Evolutionary conservation across 2,797 vertebrate genomes (phyloP), one percentile per base, ranked within the genome.

Genomic region (Streptopelia turtur): DNA sequence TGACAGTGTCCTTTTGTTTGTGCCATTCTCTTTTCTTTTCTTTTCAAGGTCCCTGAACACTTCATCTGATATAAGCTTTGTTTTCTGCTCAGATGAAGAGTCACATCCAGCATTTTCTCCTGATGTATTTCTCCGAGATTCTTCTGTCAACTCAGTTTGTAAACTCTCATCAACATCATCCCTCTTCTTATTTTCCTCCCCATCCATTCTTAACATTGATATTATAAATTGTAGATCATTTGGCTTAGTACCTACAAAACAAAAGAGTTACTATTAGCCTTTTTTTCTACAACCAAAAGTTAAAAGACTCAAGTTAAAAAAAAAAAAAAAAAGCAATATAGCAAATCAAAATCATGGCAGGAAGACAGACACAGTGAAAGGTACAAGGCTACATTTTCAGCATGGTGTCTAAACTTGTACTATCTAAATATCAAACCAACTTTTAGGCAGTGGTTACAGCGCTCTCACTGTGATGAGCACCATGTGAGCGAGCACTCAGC

Each of bases 191-290:
- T 91, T 96, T 92, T 96, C 95, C 31, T 95, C 96, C 9, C 43
- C 61, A 83, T 98, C 96, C 98, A 98, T 98, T 71, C 75, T 93
- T 76, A 91, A 74, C 39, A 60, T 84, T 81, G 77, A 47, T 83
- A 68, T 50, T 80, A 88, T 74, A 63, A 63, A 25, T 16, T 64
- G 60, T 15, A 77, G 52, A 71, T 90, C 96, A 97, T 96, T 57
- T 72, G 92, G 56, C 52, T 95, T 72, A 74, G 82, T 59, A 92
- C 74, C 98, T 98, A 85, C 24, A 85, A 96, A 96, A 88, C 41
- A 94, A 85, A 80, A 95, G 61, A 87, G 68, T 45, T 24, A 25
- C 16, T 22, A 56, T 97, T 95, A 97, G 47, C 74, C 43, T 83
- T 94, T 30, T 65, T 76, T 60, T 27, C 10, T 45, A 41, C 20